These are phyloP conservation scores for Bellardia bayeri DNA, from an alignment of 2,888 invertebrate species.

Conservation along the genomic window DNA sequence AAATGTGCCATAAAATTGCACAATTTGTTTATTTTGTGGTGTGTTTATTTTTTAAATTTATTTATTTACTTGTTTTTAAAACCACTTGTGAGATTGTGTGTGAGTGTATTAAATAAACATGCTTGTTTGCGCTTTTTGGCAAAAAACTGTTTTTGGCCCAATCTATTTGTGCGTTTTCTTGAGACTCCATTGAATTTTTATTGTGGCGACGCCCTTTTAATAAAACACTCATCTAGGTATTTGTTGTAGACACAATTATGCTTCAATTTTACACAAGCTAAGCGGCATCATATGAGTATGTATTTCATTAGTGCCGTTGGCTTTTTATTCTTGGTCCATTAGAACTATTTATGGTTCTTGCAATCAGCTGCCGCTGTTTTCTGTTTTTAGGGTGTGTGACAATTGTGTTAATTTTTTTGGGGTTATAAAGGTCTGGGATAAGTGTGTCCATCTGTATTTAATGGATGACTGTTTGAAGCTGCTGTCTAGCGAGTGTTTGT, in stretches of 20 bases:
- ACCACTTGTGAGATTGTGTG: background rate
- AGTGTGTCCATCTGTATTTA: background rate
- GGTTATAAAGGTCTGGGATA: conserved; percentile 58
- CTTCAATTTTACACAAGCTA: background rate
- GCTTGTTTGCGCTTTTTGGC: conserved; percentile 16
- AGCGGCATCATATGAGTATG: background rate
- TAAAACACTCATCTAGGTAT: conserved; percentile 16
- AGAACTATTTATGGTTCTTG: background rate
- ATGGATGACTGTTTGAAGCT: background rate
- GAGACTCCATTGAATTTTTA: conserved; percentile 33
- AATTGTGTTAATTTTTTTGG: conserved; percentile 10
- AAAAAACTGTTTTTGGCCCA: conserved; percentile 8
- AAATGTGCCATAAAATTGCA: conserved; percentile 19
- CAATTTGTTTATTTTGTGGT: conserved; percentile 20
- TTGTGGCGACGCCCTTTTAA: conserved; percentile 70
- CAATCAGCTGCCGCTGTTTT: conserved; percentile 24
- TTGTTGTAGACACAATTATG: conserved; percentile 34
- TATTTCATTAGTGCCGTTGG: background rate
- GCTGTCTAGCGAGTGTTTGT: background rate
- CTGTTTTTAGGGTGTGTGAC: conserved; percentile 43
- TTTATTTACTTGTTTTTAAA: conserved; percentile 19
- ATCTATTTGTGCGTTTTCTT: conserved; percentile 19
- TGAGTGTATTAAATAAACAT: conserved; percentile 20
- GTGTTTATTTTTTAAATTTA: conserved; percentile 5
- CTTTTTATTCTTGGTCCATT: background rate